Evolutionary conservation across 2,113 vertebrate genomes (phyloP), one percentile per base, ranked within the genome.

Genomic region (Anhinga rufa): DNA sequence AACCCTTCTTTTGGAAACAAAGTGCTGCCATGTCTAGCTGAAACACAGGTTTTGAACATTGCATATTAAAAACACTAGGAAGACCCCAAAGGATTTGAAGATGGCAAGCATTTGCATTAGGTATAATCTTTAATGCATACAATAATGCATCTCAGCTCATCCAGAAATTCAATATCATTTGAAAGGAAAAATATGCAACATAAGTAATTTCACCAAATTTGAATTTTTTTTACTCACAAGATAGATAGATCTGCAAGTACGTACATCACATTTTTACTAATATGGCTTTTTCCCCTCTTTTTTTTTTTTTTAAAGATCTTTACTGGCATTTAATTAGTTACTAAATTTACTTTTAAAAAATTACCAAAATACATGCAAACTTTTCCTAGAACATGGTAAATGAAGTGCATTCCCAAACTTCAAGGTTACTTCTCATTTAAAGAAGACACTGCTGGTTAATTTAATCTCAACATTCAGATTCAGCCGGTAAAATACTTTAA

Each of bases 241-340:
- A 95, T 95, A 93, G 79, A 94, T 82, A 96, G 80, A 94, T 95
- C 91, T 96, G 95, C 92, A 93, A 93, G 96, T 96, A 97, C 95
- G 28, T 93, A 95, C 90, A 93, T 97, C 96, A 97, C 95, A 79
- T 92, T 98, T 96, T 86, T 98, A 97, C 94, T 98, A 97, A 98
- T 98, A 98, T 98, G 98, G 98, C 98, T 98, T 98, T 98, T 97
- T 96, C 95, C 95, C 92, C 89, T 95, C 80, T 87, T 93, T 82
- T 75, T 74, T 91, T 91, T 87, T 86, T 71, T 61, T 38, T 92
- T 60, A 21, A 96, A 95, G 81, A 91, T 78, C 91, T 96, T 93
- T 97, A 97, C 68, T 91, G 72, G 92, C 93, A 96, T 93, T 91
- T 95, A 93, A 93, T 98, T 93, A 92, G 69, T 91, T 95, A 95